Evolutionary conservation across 2,797 vertebrate genomes (phyloP).

Genomic region (Sebastes diaconus): DNA sequence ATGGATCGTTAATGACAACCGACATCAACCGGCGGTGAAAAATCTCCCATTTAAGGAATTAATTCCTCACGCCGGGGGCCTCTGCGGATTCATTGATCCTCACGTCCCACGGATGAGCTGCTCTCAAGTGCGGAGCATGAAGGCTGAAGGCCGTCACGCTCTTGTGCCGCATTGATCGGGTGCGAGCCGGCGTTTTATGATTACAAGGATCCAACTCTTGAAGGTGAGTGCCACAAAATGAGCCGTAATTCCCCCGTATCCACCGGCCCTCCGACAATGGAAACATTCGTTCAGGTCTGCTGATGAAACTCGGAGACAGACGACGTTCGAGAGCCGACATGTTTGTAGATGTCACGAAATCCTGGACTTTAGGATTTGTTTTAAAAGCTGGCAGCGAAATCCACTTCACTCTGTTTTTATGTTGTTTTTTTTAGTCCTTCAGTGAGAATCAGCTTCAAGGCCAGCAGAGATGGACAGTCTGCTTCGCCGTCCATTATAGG

Average conservation of each 20-base stretch:
- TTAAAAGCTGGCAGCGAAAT: conserved; percentile 33
- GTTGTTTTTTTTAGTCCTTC: background rate
- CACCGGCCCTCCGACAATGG: conserved; percentile 2
- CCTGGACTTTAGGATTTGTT: conserved; percentile 13
- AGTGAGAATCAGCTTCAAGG: conserved; percentile 23
- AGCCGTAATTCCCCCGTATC: conserved; percentile 17
- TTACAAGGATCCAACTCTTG: conserved; percentile 23
- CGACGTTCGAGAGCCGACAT: background rate
- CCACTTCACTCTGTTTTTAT: background rate
- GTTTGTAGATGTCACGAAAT: conserved; percentile 22
- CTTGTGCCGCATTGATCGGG: conserved; percentile 27
- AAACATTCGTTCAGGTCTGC: conserved; percentile 13
- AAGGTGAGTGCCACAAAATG: conserved; percentile 23
- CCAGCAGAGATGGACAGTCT: conserved; percentile 28
- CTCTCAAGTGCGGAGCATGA: background rate
- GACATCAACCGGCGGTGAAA: background rate
- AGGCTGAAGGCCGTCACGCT: conserved; percentile 34
- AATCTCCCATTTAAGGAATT: conserved; percentile 23
- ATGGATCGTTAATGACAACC: background rate
- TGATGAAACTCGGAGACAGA: conserved; percentile 34
- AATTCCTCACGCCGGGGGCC: background rate
- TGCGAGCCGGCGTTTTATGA: background rate
- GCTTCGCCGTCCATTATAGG: conserved; percentile 17
- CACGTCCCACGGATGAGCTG: conserved; percentile 39
- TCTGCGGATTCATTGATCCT: conserved; percentile 29